Evolutionary conservation across 2,888 invertebrate genomes (phyloP).

Genomic region (Boloria euphrosyne): DNA sequence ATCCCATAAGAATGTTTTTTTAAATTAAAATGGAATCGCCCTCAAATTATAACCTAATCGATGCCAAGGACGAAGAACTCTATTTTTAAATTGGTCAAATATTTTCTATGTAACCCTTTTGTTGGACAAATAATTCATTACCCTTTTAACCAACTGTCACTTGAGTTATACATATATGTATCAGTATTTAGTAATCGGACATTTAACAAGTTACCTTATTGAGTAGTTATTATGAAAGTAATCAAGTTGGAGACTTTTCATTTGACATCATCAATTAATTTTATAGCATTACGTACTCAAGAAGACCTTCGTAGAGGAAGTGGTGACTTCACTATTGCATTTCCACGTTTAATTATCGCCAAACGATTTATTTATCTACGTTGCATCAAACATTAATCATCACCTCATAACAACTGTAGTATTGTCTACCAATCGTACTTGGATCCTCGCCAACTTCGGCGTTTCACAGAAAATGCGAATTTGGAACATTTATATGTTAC

Average conservation of each 20-base stretch:
- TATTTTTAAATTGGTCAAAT: no score
- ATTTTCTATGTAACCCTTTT: neutral
- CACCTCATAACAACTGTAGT: constrained; percentile 23
- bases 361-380: constrained; percentile 19
- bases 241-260: neutral
- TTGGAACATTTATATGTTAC: constrained; percentile 35
- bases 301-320: neutral
- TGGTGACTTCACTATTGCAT: constrained; percentile 16
- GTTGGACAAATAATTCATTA: neutral
- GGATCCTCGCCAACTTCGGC: constrained; percentile 35
- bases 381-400: constrained; percentile 33
- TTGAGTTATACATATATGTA: neutral
- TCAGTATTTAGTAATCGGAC: neutral
- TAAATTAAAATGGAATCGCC: no score
- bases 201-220: constrained; percentile 1
- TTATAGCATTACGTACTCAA: constrained; percentile 5
- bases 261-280: constrained; percentile 11
- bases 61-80: no score
- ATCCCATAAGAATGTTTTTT: no score
- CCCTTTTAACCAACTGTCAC: neutral
- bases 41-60: no score
- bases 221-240: constrained; percentile 1
- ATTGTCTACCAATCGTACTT: constrained; percentile 34
- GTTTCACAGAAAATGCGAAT: constrained; percentile 38
- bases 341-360: constrained; percentile 5